Evolutionary conservation across 92 coral and sea anemone genomes (phyloP).

Genomic region (Parazoanthus darwini): DNA sequence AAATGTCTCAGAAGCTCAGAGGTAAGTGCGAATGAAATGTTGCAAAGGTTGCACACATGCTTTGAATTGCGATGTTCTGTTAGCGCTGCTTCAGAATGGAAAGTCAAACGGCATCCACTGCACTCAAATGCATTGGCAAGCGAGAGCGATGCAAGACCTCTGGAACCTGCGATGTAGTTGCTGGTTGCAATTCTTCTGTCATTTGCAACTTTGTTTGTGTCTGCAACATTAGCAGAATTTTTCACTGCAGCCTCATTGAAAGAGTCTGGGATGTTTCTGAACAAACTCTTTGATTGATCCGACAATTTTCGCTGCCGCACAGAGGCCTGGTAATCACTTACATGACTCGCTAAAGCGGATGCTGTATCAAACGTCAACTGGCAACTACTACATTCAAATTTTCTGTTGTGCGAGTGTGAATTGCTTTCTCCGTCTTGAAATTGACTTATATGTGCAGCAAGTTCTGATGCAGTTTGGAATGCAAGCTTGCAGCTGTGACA

Average conservation of each 20-base stretch:
- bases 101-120: constrained; percentile 16
- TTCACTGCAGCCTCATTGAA: not conserved
- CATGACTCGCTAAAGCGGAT: constrained; percentile 27
- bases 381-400: constrained; percentile 29
- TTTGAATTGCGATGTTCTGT: not conserved
- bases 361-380: constrained; percentile 7
- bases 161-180: not conserved
- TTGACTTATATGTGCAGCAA: constrained; percentile 22
- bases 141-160: not conserved
- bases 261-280: not conserved
- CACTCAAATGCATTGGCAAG: not conserved
- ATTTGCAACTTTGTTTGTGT: too few relatives aligned
- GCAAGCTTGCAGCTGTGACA: constrained; percentile 38
- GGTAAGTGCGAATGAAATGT: not conserved
- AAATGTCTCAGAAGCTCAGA: constrained; percentile 34
- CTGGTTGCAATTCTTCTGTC: not conserved
- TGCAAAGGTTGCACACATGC: constrained; percentile 17
- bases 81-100: not conserved
- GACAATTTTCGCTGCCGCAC: not conserved
- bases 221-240: not conserved
- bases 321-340: constrained; percentile 7
- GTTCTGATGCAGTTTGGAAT: constrained; percentile 30
- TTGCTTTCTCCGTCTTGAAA: not conserved
- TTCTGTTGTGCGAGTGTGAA: not conserved
- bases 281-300: not conserved